Evolutionary conservation across 2,888 invertebrate species (phyloP).

Genomic region (Chromoteleia sp.): DNA sequence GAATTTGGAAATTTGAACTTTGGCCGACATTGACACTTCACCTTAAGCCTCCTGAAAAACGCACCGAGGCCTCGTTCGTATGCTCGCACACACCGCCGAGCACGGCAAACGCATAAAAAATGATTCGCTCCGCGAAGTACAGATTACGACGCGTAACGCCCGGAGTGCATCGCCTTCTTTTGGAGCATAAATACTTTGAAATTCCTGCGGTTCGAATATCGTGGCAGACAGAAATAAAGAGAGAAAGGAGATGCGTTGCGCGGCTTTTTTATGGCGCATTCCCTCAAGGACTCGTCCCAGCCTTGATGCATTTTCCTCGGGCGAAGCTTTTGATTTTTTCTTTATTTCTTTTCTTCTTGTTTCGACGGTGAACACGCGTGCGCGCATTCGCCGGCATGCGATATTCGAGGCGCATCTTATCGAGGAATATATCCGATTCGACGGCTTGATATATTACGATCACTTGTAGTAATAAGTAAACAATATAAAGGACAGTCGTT

Average conservation of each 20-base stretch:
- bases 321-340: conserved; percentile 26
- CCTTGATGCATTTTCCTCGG: conserved; percentile 67
- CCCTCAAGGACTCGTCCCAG: conserved; percentile 68
- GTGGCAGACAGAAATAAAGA: conserved; percentile 53
- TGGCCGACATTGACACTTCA: too few species aligned
- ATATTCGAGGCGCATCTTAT: conserved; percentile 47
- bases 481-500: conserved; percentile 44
- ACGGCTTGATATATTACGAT: conserved; percentile 36
- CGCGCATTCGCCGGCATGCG: conserved; percentile 31
- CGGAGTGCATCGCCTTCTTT: conserved; percentile 50
- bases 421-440: conserved; percentile 50
- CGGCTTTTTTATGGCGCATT: conserved; percentile 47
- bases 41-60: background rate
- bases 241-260: conserved; percentile 70
- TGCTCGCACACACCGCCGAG: background rate
- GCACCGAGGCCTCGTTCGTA: background rate
- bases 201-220: conserved; percentile 61
- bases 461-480: conserved; percentile 45
- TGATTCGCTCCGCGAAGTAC: conserved; percentile 42
- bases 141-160: conserved; percentile 46
- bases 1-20: too few species aligned
- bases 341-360: conserved; percentile 37
- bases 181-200: conserved; percentile 42
- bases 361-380: conserved; percentile 28
- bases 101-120: conserved; percentile 31